phyloP scores from a whole-genome alignment of 2,888 invertebrate species.

The Ectropis crepuscularia region DNA sequence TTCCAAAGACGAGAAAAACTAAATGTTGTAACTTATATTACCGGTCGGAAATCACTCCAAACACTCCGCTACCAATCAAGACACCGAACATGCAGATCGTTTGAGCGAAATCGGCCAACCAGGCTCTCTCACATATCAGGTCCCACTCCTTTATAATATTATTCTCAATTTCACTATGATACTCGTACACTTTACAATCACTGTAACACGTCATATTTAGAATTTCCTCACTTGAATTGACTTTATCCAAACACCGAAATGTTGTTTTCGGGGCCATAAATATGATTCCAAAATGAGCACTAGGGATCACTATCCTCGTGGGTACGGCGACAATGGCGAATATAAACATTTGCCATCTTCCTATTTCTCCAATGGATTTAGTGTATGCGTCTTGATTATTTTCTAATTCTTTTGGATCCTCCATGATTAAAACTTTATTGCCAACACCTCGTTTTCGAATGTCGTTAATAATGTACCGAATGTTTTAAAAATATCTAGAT shows the following conservation, averaged over 20 bases:
- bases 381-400: conserved; percentile 47
- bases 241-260: conserved; percentile 69
- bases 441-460: too few species aligned
- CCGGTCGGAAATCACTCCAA: conserved; percentile 89
- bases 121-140: conserved; percentile 86
- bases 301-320: conserved; percentile 87
- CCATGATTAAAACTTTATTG: not conserved
- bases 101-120: conserved; percentile 87
- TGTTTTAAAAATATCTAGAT: too few species aligned
- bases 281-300: conserved; percentile 88
- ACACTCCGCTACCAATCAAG: conserved; percentile 87
- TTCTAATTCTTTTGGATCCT: conserved; percentile 2
- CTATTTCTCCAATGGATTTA: conserved; percentile 68
- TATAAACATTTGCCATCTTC: conserved; percentile 86
- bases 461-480: too few species aligned
- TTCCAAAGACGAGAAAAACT: too few species aligned
- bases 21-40: conserved; percentile 52
- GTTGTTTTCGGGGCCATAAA: conserved; percentile 87
- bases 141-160: conserved; percentile 89
- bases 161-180: conserved; percentile 85
- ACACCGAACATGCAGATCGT: conserved; percentile 89
- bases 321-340: conserved; percentile 85
- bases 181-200: conserved; percentile 81
- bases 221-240: conserved; percentile 51
- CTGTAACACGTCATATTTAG: conserved; percentile 72